Evolutionary conservation across 2,888 invertebrate genomes (phyloP), one percentile per base, ranked within the genome.

Genomic region (Tricholauxania praeusta): DNA sequence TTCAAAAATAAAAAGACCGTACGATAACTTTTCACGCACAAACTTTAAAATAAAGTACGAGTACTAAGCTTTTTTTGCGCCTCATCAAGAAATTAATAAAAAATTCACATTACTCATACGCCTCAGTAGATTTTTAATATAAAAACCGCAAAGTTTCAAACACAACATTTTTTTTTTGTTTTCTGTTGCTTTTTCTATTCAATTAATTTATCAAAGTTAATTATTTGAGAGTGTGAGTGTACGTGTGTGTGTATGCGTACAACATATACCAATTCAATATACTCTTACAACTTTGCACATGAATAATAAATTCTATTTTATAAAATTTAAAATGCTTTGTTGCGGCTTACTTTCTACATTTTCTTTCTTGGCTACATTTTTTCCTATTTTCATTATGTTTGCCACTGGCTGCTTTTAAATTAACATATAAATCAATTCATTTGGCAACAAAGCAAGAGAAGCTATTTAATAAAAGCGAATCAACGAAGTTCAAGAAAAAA

Each of bases 321-420:
- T 57, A 19, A 53, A 64, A n/a, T 48, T 68, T 72, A 53, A 71
- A 70, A 72, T 62, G 69, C 72, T 74, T 76, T 72, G n/a, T 59
- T 74, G n/a, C 57, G 52, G 22, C 62, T 12, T 57, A 10, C 17
- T 68, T 65, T 32, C 28, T 7, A 32, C n/a, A 52, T 69, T 69
- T n/a, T 39, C 17, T 63, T 39, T 68, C 10, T 39, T 39, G 39
- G 39, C 39, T 39, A 10, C 10, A 2, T 39, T 39, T 39, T 39
- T 39, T 39, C 7, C 39, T 10, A 39, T 10, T 39, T 39, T 39
- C 39, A 8, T 39, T 39, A 7, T 10, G 39, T 2, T 39, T 39
- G 39, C 39, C 39, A 10, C 39, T 39, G 39, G 8, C 39, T 39
- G 39, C 1, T 39, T 39, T 39, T 39, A 10, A 39, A 39, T 10